Conservation (phyloP, 2,888 invertebrate species). For the Tethea ocularis region DNA sequence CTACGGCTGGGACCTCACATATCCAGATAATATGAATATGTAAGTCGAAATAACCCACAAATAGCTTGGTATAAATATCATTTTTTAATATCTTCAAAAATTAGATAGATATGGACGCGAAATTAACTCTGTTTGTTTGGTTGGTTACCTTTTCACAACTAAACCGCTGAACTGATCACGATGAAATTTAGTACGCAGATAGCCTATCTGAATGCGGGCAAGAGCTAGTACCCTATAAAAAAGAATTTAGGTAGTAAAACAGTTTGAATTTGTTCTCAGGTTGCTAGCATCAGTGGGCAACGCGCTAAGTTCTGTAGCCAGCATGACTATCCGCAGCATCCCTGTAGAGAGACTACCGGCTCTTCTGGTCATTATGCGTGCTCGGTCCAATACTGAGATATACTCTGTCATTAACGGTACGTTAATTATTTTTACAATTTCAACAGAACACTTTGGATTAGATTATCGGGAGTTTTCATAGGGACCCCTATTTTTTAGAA, state of each 20-base stretch:
- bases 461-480: too few relatives aligned
- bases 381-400: constrained; percentile 94
- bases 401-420: constrained; percentile 94
- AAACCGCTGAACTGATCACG: too few relatives aligned
- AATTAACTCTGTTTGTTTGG: constrained; percentile 7
- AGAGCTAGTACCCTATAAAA: too few relatives aligned
- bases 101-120: too few relatives aligned
- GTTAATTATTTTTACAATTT: too few relatives aligned
- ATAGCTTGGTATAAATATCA: too few relatives aligned
- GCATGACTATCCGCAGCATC: constrained; percentile 92
- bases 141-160: background rate
- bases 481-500: too few relatives aligned
- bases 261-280: constrained; percentile 63
- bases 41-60: constrained; percentile 58
- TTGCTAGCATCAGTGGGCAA: constrained; percentile 89
- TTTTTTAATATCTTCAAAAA: too few relatives aligned
- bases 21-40: constrained; percentile 93
- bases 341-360: constrained; percentile 94
- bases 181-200: too few relatives aligned
- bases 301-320: constrained; percentile 92
- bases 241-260: too few relatives aligned
- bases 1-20: constrained; percentile 99
- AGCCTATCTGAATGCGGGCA: too few relatives aligned
- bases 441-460: too few relatives aligned
- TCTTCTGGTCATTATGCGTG: constrained; percentile 94